phyloP scores from a whole-genome alignment of 2,888 invertebrate genomes.

The Molanna angustata region DNA sequence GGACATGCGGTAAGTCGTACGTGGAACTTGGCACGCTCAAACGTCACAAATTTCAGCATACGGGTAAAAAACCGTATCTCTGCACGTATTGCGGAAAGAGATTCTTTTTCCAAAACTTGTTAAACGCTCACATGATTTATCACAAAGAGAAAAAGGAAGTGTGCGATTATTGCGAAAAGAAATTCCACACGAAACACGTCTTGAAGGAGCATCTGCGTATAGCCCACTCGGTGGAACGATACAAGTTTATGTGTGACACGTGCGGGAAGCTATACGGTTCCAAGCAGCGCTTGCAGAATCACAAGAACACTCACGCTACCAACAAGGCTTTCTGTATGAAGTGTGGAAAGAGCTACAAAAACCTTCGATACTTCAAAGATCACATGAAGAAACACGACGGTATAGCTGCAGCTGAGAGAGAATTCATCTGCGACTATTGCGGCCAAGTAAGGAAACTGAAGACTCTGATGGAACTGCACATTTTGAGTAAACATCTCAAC shows the following conservation, averaged over 20 bases:
- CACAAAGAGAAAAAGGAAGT: slow-evolving; percentile 25
- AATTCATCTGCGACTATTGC: slow-evolving; percentile 30
- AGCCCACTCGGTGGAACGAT: slow-evolving; percentile 23
- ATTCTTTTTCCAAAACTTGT: slow-evolving; percentile 24
- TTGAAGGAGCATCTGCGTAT: slow-evolving; percentile 25
- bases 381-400: slow-evolving; percentile 23
- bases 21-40: slow-evolving; percentile 23
- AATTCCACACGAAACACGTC: slow-evolving; percentile 24
- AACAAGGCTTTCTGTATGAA: slow-evolving; percentile 14
- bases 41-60: slow-evolving; percentile 23
- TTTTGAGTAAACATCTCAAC: slow-evolving; percentile 29
- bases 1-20: slow-evolving; percentile 22
- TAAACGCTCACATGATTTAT: slow-evolving; percentile 29
- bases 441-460: slow-evolving; percentile 24
- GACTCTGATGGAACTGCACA: slow-evolving; percentile 24
- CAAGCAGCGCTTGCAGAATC: slow-evolving; percentile 15
- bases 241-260: slow-evolving; percentile 27
- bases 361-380: slow-evolving; percentile 26
- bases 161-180: slow-evolving; percentile 26
- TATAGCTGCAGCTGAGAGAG: slow-evolving; percentile 6
- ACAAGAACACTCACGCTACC: slow-evolving; percentile 16
- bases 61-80: slow-evolving; percentile 24
- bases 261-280: slow-evolving; percentile 30
- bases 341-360: slow-evolving; percentile 28
- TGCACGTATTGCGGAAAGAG: slow-evolving; percentile 28